Conservation (phyloP, 2,113 vertebrate species). For the Pipra filicauda region DNA sequence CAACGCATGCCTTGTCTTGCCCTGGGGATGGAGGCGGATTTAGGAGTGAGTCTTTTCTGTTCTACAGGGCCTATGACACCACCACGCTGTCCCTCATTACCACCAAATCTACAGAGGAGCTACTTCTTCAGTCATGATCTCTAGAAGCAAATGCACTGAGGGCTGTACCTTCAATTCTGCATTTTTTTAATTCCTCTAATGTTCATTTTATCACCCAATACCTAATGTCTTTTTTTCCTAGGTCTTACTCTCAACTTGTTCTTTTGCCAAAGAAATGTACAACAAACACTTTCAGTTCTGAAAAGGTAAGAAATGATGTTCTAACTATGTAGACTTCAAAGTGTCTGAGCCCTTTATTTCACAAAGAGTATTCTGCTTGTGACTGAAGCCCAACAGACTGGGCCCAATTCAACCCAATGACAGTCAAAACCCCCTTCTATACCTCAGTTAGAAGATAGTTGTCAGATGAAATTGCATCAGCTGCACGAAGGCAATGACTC, state of each 20-base stretch:
- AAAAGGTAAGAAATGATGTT: background rate
- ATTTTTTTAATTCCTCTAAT: background rate
- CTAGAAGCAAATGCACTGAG: background rate
- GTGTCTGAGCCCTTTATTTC: background rate
- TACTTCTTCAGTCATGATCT: background rate
- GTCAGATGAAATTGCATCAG: background rate
- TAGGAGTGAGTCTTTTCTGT: accelerated
- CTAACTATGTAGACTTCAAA: background rate
- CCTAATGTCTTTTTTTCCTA: background rate
- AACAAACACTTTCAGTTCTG: background rate
- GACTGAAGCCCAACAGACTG: background rate
- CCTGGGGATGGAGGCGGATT: background rate
- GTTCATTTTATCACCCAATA: background rate
- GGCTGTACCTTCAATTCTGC: background rate
- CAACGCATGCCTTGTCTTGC: background rate
- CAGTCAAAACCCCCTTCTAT: background rate
- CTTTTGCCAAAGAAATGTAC: background rate
- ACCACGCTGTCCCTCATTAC: background rate
- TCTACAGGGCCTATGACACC: background rate
- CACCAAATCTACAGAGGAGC: background rate
- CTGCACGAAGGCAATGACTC: background rate
- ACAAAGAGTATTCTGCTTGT: background rate
- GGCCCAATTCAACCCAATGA: background rate
- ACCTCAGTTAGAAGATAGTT: background rate
- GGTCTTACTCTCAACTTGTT: background rate